Percentiles rank a stretch among this genome's conserved stretches.
These are phyloP conservation scores for Phoenicopterus ruber DNA, from an alignment of 2,113 vertebrate genomes.

Conservation along the genomic window DNA sequence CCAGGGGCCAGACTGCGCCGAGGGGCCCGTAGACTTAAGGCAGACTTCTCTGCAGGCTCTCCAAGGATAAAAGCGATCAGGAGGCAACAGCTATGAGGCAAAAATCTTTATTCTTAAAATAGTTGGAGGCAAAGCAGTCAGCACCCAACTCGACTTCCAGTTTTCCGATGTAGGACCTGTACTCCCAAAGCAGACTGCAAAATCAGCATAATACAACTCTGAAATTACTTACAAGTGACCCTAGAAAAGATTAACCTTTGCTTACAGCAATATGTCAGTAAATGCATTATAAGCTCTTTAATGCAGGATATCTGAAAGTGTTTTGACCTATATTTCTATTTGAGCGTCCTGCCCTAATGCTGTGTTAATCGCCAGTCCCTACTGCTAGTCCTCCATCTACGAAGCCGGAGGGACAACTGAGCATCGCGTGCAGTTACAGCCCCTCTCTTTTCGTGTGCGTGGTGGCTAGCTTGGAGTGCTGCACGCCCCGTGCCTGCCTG, in stretches of 20 bases:
- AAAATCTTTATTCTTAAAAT: neutral
- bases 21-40: fast-evolving
- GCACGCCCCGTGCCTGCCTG: neutral
- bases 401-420: neutral
- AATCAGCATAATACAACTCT: neutral
- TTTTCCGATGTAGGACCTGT: neutral
- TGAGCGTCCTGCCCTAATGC: neutral
- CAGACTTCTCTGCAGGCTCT: neutral
- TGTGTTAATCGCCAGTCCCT: neutral
- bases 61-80: neutral
- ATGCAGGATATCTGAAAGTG: neutral
- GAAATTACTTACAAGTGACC: neutral
- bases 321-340: neutral
- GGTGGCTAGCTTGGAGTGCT: neutral
- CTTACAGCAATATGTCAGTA: neutral
- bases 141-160: neutral
- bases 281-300: neutral
- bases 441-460: neutral
- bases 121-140: neutral
- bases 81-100: neutral
- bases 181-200: neutral
- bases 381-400: neutral
- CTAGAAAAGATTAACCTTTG: neutral
- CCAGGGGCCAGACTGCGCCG: neutral
- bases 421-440: neutral